A percentile compares a stretch with the other conserved stretches of the same genome.
phyloP scores from a whole-genome alignment of 37 sponge, comb jelly and placozoan species.

The Hormiphora californensis region DNA sequence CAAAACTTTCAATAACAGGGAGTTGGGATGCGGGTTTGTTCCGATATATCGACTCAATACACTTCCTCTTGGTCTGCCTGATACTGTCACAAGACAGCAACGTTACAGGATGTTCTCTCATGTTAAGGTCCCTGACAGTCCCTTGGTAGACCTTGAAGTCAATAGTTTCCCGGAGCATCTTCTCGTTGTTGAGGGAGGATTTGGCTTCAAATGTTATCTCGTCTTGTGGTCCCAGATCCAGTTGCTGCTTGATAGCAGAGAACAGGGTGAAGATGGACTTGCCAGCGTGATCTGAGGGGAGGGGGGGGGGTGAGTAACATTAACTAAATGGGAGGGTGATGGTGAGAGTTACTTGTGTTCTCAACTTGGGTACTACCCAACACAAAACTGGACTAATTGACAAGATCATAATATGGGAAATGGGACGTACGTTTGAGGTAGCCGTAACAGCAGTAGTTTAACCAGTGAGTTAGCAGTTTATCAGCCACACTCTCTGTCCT shows the following conservation, averaged over 20 bases:
- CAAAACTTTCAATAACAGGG: conserved; percentile 14
- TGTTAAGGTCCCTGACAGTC: conserved; percentile 48
- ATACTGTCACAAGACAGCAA: conserved; percentile 47
- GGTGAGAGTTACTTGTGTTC: too few relatives aligned
- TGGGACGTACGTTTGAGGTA: not conserved
- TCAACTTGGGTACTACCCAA: too few relatives aligned
- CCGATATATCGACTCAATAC: conserved; percentile 11
- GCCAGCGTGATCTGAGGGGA: conserved; percentile 19
- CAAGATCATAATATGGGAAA: not conserved
- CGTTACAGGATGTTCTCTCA: conserved; percentile 30
- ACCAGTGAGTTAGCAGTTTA: conserved; percentile 46
- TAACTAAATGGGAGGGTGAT: too few relatives aligned
- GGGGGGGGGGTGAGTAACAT: too few relatives aligned
- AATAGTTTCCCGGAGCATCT: conserved; percentile 35
- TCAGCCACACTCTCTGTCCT: conserved; percentile 51
- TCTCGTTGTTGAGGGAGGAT: conserved; percentile 46
- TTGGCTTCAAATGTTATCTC: conserved; percentile 48
- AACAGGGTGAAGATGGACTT: conserved; percentile 54
- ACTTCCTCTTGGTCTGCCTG: conserved; percentile 24
- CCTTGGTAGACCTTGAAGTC: not conserved
- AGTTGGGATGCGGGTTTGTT: conserved; percentile 43
- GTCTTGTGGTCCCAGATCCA: conserved; percentile 52
- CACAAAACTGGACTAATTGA: not conserved
- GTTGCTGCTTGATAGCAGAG: conserved; percentile 14
- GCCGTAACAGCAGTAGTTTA: conserved; percentile 49